These are phyloP conservation scores for Tachuris rubrigastra DNA, from an alignment of 2,113 vertebrate genomes.

Conservation along the genomic window DNA sequence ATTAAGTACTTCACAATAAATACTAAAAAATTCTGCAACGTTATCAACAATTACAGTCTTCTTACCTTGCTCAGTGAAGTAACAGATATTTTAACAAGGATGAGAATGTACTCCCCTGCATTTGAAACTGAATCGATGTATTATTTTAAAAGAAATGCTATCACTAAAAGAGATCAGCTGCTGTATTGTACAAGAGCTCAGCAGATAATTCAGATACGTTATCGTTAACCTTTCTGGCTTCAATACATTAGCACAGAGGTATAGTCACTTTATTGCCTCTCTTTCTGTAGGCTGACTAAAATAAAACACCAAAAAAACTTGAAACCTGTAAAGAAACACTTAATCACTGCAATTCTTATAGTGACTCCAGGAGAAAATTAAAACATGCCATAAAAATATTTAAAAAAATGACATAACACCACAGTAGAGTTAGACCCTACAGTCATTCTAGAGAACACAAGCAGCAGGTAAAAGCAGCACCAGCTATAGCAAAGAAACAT, in stretches of 20 bases:
- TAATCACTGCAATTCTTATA: background rate
- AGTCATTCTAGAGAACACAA: background rate
- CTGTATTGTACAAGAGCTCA: background rate
- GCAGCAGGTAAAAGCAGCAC: background rate
- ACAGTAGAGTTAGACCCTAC: background rate
- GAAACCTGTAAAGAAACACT: background rate
- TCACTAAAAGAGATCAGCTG: background rate
- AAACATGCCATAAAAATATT: background rate
- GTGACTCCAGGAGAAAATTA: background rate
- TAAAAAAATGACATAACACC: background rate
- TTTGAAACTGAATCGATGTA: background rate
- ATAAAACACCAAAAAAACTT: background rate
- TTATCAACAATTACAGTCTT: background rate
- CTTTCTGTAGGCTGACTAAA: fast-evolving
- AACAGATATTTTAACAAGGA: background rate
- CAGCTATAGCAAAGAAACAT: background rate
- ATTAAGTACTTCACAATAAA: background rate
- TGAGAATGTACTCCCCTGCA: background rate
- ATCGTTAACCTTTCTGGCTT: background rate
- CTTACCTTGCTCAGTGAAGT: background rate
- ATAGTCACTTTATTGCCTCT: background rate
- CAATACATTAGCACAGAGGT: background rate
- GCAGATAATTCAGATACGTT: background rate
- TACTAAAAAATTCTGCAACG: background rate
- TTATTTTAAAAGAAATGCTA: background rate